Evolutionary conservation across 1,140 invertebrate species (phyloP).

Genomic region (Drosophila kurseongensis): DNA sequence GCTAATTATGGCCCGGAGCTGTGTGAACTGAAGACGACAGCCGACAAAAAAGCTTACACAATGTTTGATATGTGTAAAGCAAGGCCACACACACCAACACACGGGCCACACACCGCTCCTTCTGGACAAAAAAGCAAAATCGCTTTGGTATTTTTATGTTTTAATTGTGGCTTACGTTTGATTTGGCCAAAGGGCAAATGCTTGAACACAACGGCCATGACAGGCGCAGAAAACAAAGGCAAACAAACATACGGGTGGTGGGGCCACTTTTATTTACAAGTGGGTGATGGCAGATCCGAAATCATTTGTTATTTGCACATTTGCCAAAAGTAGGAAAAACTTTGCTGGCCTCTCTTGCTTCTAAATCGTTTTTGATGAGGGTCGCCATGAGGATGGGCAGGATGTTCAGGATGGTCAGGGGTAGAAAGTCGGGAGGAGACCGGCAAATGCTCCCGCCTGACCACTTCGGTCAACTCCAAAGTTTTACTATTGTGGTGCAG

Average conservation of each 20-base stretch:
- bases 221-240: constrained; percentile 76
- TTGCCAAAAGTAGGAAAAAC: constrained; percentile 69
- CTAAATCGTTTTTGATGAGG: constrained; percentile 80
- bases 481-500: constrained; percentile 15
- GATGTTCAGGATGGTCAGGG: neutral
- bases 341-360: constrained; percentile 55
- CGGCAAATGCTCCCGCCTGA: constrained; percentile 32
- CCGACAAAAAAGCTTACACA: constrained; percentile 26
- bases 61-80: constrained; percentile 67
- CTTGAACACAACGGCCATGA: constrained; percentile 61
- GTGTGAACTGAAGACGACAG: constrained; percentile 55
- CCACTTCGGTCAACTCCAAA: constrained; percentile 44
- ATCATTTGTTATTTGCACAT: constrained; percentile 82
- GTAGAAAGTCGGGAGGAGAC: neutral
- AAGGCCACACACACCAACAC: neutral
- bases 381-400: constrained; percentile 23
- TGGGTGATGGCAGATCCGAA: constrained; percentile 75
- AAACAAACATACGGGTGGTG: constrained; percentile 73
- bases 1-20: constrained; percentile 65
- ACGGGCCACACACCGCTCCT: neutral
- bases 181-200: constrained; percentile 70
- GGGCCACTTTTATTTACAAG: constrained; percentile 77
- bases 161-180: constrained; percentile 81
- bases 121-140: constrained; percentile 24
- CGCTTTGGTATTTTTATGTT: constrained; percentile 68